Base-by-base conservation (phyloP, 2,113 vertebrate genomes). In the Bubalus kerabau region DNA sequence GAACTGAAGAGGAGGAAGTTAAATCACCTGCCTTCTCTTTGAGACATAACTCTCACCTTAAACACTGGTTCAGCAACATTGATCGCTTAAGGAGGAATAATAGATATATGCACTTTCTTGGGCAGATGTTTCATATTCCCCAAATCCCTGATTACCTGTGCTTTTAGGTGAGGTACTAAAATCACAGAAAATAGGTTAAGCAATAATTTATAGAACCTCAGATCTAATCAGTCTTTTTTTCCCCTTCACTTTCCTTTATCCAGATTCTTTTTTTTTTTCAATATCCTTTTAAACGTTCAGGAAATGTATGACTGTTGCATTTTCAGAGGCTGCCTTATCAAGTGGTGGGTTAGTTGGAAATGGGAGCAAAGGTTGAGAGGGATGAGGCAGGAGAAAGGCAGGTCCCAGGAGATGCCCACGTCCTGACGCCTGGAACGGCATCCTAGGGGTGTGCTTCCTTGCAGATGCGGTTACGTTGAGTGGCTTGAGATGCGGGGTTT, bases 11-110 rank as follows among this genome's bases (percentile, higher is more conserved):
- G 9, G 48, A 15, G 11, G 17, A 13, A 5, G 24, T 36, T 52
- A 24, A 54, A 13, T 4, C 12, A 10, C 16, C 64, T 28, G 2
- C 4, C 2, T 15, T 15, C 36, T 24, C 59, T 32, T 4, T 10
- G 60, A 40, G 17, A 19, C 28, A 24, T 40, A 52, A 4, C 26
- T 36, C 30, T 48, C 21, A 40, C 7, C 28, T 43, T 26, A 24
- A 30, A 3, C 9, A 6, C 54, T 23, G 16, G 12, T 1, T 9
- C 4, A 46, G 2, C 10, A 2, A 26, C 10, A 2, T 0, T 40
- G 26, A 7, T 17, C 7, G 7, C n/a, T 13, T 17, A 23, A 11
- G 12, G 7, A 23, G 3, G 54, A 19, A 1, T 15, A 67, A 8
- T 3, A 3, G 6, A 0, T 10, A 2, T 1, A 2, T 19, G 46